Conservation (phyloP, 2,797 vertebrate genomes). For the Huso huso region DNA sequence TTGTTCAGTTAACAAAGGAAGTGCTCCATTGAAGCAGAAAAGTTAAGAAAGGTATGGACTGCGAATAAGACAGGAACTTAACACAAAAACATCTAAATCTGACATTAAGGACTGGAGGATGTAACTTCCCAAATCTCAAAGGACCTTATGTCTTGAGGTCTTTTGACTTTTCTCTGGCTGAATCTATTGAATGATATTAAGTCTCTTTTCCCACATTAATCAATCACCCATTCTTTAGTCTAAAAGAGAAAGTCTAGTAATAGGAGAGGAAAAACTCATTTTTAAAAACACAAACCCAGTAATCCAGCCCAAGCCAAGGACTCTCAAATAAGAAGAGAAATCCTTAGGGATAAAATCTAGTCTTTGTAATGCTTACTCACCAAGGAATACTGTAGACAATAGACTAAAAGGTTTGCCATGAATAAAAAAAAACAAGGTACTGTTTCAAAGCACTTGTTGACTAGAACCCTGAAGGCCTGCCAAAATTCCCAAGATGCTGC, state of each 20-base stretch:
- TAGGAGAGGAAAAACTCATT: not conserved
- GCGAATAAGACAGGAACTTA: not conserved
- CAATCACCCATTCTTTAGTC: not conserved
- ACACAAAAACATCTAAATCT: not conserved
- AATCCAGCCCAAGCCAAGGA: not conserved
- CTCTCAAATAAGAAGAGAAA: not conserved
- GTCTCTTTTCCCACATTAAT: slow-evolving; percentile 3
- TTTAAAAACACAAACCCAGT: not conserved
- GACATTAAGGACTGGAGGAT: not conserved
- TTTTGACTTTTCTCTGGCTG: not conserved
- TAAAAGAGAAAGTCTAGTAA: not conserved
- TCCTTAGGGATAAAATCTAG: not conserved
- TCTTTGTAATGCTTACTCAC: not conserved
- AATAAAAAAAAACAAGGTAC: not conserved
- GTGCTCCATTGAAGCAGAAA: not conserved
- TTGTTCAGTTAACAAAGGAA: not conserved
- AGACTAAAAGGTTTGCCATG: too few relatives aligned
- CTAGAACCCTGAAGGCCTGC: not conserved
- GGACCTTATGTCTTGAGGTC: not conserved
- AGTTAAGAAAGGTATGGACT: not conserved
- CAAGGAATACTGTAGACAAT: not conserved
- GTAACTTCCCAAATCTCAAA: slow-evolving; percentile 5
- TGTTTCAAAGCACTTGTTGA: not conserved
- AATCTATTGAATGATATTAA: not conserved
- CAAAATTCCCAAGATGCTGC: too few relatives aligned